Evolutionary conservation across 2,797 vertebrate genomes (phyloP).

Genomic region (Eidolon dupreanum): DNA sequence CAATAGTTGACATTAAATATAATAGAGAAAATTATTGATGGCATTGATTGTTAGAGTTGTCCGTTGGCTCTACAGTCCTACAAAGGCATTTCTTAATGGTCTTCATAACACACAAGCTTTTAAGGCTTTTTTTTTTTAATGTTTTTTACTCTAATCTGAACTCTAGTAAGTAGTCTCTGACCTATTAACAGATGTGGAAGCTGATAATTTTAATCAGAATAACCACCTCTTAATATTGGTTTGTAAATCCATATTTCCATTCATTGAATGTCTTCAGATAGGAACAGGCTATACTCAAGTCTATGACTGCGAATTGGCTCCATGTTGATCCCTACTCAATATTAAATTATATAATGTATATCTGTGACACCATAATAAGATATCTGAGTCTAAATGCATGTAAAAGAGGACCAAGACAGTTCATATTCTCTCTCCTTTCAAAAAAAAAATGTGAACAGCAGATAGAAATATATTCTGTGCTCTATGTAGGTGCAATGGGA

Average conservation of each 20-base stretch:
- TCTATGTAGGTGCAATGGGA: neutral
- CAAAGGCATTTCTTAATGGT: conserved; percentile 11
- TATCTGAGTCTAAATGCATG: neutral
- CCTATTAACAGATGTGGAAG: neutral
- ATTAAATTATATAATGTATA: neutral
- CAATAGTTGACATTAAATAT: conserved; percentile 45
- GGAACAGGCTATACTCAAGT: neutral
- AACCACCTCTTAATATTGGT: neutral
- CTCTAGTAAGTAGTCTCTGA: neutral
- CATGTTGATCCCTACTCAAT: neutral
- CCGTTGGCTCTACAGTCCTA: conserved; percentile 21
- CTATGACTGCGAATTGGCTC: neutral
- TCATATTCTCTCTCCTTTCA: neutral
- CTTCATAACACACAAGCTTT: neutral
- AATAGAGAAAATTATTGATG: conserved; percentile 26
- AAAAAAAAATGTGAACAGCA: neutral
- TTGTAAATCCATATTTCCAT: neutral
- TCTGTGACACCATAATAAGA: neutral
- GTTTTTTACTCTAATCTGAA: neutral
- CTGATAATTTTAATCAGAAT: conserved; percentile 22
- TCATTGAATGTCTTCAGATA: neutral
- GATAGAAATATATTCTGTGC: neutral
- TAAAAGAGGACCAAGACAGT: neutral
- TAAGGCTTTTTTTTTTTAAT: neutral
- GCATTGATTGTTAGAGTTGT: conserved; percentile 35